phyloP scores from a whole-genome alignment of 2,888 invertebrate genomes.

The Hyppa rectilinea region DNA sequence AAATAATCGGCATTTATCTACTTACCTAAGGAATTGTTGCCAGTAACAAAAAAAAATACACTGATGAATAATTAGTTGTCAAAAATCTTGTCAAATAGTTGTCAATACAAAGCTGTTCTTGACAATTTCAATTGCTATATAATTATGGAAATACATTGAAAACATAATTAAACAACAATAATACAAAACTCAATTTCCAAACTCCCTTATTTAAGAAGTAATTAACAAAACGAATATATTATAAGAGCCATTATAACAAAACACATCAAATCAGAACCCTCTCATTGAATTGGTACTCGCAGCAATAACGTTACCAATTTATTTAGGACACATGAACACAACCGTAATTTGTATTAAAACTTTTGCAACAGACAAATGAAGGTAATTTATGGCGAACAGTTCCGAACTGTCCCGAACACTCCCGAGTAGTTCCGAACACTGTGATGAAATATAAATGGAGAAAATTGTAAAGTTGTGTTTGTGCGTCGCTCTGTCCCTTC shows the following conservation, averaged over 20 bases:
- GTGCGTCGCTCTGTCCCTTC: conserved; percentile 64
- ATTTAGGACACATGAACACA: conserved; percentile 58
- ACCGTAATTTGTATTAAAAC: conserved; percentile 69
- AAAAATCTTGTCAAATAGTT: background rate
- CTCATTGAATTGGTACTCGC: conserved; percentile 56
- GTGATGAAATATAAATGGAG: conserved; percentile 77
- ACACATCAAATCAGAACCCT: conserved; percentile 53
- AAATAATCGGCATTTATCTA: too few species aligned
- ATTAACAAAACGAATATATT: conserved; percentile 52
- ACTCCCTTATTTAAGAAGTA: conserved; percentile 42
- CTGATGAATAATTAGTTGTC: background rate
- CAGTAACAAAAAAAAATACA: background rate
- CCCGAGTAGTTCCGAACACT: conserved; percentile 56
- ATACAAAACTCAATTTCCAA: conserved; percentile 39
- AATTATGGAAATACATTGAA: background rate
- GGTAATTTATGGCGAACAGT: conserved; percentile 68
- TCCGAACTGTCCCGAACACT: conserved; percentile 54
- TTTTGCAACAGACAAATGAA: conserved; percentile 68
- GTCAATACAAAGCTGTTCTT: background rate
- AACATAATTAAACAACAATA: conserved; percentile 27
- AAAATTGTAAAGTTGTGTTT: conserved; percentile 76
- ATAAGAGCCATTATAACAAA: conserved; percentile 59
- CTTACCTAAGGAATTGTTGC: too few species aligned
- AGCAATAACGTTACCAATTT: conserved; percentile 57
- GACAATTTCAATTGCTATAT: background rate